Evolutionary conservation across 2,888 invertebrate genomes (phyloP).

Genomic region (Phortica magna): DNA sequence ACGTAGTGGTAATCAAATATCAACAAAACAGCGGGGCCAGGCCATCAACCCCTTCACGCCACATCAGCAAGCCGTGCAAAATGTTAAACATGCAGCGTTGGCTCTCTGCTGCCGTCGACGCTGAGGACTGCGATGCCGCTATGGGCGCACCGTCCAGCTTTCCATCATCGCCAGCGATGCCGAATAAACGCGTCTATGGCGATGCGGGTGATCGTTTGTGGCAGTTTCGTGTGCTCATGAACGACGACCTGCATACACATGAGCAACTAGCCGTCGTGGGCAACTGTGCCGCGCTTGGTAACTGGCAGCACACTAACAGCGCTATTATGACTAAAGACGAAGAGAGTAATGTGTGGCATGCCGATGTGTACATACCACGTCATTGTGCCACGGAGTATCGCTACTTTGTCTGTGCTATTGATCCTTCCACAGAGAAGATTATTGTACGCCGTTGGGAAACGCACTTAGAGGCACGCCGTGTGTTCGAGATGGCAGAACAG

Average conservation of each 20-base stretch:
- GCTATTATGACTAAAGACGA: conserved; percentile 79
- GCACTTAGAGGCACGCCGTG: conserved; percentile 83
- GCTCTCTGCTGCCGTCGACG: conserved; percentile 82
- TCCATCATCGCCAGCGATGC: conserved; percentile 46
- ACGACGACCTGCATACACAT: conserved; percentile 79
- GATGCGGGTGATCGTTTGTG: conserved; percentile 73
- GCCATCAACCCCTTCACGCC: background rate
- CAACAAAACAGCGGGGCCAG: background rate
- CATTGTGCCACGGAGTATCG: conserved; percentile 85
- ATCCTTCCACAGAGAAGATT: conserved; percentile 80
- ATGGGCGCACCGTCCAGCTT: conserved; percentile 60
- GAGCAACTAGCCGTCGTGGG: conserved; percentile 87
- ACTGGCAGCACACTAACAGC: conserved; percentile 84
- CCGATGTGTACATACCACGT: conserved; percentile 82
- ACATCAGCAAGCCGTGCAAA: background rate
- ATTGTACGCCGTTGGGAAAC: conserved; percentile 91
- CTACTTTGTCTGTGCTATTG: conserved; percentile 86
- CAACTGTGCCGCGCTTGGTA: conserved; percentile 83
- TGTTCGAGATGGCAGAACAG: conserved; percentile 78
- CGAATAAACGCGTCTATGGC: conserved; percentile 53
- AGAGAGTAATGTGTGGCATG: conserved; percentile 82
- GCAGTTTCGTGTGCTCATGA: conserved; percentile 80
- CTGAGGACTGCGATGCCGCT: conserved; percentile 66
- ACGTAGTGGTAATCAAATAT: background rate
- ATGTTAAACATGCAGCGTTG: conserved; percentile 81